Conservation (phyloP, 2,113 vertebrate genomes). For the Thamnophis sirtalis region DNA sequence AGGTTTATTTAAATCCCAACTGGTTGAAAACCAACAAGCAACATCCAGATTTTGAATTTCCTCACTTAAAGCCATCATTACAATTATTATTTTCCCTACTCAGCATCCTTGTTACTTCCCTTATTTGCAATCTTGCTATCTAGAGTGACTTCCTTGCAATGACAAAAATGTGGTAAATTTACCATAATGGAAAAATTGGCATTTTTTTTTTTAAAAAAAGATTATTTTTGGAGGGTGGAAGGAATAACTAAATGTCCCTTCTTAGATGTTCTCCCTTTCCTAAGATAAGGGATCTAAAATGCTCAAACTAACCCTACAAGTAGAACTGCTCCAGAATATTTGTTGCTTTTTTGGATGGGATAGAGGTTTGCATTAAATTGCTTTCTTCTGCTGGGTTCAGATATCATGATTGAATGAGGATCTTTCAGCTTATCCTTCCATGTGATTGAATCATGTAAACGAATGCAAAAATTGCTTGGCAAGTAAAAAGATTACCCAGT, state of each 20-base stretch:
- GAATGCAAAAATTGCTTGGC: neutral
- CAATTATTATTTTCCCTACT: neutral
- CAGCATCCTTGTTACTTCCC: neutral
- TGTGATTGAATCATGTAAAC: neutral
- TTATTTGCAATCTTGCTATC: neutral
- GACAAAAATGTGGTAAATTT: neutral
- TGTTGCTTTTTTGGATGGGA: neutral
- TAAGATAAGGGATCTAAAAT: neutral
- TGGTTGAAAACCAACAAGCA: neutral
- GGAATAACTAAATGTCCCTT: neutral
- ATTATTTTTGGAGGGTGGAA: neutral
- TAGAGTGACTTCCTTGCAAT: neutral
- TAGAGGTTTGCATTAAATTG: neutral
- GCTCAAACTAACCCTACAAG: neutral
- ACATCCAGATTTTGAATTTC: neutral
- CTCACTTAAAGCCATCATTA: neutral
- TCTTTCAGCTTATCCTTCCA: neutral
- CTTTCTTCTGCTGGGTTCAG: neutral
- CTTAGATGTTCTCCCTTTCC: neutral
- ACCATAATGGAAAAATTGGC: neutral
- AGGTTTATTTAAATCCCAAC: neutral
- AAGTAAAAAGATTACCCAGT: neutral
- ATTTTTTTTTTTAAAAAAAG: neutral
- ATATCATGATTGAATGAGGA: neutral
- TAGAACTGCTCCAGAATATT: neutral